Conservation (phyloP, 2,797 vertebrate genomes). For the Eulemur coronatus region DNA sequence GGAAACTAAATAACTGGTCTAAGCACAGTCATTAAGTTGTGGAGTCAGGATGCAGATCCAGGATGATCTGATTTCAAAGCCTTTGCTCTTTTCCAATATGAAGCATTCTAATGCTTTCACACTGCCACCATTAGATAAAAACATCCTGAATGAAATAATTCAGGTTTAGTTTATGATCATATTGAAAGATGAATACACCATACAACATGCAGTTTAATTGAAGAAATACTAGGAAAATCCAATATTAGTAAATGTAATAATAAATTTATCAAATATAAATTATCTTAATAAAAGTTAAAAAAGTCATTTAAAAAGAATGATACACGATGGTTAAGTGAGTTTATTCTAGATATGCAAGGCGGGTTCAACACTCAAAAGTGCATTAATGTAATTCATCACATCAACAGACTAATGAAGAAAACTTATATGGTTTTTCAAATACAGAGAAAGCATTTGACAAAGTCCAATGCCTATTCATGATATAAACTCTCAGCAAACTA, state of each 20-base stretch:
- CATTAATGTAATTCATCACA: not conserved
- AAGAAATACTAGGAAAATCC: not conserved
- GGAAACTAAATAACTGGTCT: not conserved
- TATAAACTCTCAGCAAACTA: not conserved
- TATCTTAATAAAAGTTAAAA: not conserved
- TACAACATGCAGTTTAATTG: not conserved
- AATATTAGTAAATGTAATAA: not conserved
- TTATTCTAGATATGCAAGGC: not conserved
- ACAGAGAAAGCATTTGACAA: not conserved
- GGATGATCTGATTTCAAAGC: not conserved
- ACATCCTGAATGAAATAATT: not conserved
- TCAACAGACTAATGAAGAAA: not conserved
- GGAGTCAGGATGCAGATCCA: not conserved
- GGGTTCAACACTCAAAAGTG: not conserved
- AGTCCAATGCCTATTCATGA: not conserved
- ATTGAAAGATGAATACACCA: not conserved
- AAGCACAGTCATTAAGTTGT: not conserved
- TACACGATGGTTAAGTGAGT: not conserved
- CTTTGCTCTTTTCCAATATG: not conserved
- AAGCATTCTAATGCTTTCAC: not conserved
- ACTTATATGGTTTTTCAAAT: not conserved
- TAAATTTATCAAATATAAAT: not conserved
- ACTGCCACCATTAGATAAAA: not conserved
- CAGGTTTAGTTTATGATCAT: not conserved
- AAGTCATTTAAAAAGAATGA: not conserved